These are phyloP conservation scores for Cheilosia soror DNA, from an alignment of 2,888 invertebrate genomes.

Conservation along the genomic window DNA sequence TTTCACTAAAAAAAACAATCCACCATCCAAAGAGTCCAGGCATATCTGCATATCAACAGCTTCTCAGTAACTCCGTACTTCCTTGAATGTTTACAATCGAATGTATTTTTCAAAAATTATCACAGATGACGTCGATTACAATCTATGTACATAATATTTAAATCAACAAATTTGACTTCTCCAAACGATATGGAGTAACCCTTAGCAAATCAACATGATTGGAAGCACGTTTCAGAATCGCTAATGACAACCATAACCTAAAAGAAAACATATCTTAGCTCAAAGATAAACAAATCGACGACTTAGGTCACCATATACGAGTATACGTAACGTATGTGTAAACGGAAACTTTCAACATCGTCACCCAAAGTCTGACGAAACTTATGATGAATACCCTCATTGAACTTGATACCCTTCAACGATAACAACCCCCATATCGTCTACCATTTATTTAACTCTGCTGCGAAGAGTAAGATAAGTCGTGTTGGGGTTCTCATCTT, in stretches of 20 bases:
- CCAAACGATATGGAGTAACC: background rate
- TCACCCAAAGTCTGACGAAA: slow-evolving; percentile 9
- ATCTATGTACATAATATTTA: background rate
- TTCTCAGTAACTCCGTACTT: too few relatives aligned
- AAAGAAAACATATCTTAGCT: background rate
- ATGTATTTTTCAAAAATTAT: background rate
- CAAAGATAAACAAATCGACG: slow-evolving; percentile 23
- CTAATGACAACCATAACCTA: slow-evolving; percentile 9
- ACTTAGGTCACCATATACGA: background rate
- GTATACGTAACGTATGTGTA: background rate
- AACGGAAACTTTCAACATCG: background rate
- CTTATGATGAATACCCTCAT: slow-evolving; percentile 43
- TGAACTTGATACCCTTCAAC: slow-evolving; percentile 38
- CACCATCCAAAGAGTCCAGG: too few relatives aligned
- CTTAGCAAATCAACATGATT: background rate
- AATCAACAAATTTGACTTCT: background rate
- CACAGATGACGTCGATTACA: background rate
- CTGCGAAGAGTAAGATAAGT: slow-evolving; percentile 15
- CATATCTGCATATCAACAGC: too few relatives aligned
- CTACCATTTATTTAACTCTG: slow-evolving; percentile 14
- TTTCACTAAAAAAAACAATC: too few relatives aligned
- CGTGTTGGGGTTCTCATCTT: slow-evolving; percentile 18
- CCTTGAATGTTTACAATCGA: too few relatives aligned
- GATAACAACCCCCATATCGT: slow-evolving; percentile 18
- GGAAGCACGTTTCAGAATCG: background rate